Base-by-base conservation (phyloP, 1,140 invertebrate species). In the Stratiolaelaps scimitus region DNA sequence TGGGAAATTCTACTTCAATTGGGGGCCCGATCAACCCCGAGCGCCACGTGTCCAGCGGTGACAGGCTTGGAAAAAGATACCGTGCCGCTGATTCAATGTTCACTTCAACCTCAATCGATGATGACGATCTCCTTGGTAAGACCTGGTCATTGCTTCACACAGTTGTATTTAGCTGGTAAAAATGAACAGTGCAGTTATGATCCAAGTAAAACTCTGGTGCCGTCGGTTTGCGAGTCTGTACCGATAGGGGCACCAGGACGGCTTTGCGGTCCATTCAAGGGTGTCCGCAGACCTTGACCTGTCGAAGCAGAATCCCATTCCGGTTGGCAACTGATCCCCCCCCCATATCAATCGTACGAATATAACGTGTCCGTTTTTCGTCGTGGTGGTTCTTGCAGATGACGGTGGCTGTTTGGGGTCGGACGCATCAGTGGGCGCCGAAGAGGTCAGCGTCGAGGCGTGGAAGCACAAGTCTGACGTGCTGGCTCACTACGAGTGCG, bases 21-120 rank as follows among this genome's bases (percentile, higher is more conserved):
- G 53, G 53, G 17, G 53, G 53, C n/a, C 53, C 53, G 15, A 60
- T 60, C 53, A 60, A 60, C 53, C 53, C 69, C 40, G 72, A 74
- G 64, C 84, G 85, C 70, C 91, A 92, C 78, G 86, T 90, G 13
- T 85, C 84, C 64, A 85, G 83, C 69, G 74, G 75, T 43, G 90
- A 94, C 72, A 82, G 83, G 71, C 82, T 85, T 69, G 87, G 87
- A n/a, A 88, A 88, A 80, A 81, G 87, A 47, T 92, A 93, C 75
- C 81, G 88, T 72, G 90, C 90, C 75, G 84, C 89, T 67, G 86
- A 86, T 0, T 89, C 90, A 29, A 88, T 96, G 0, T 98, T 98
- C 74, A 91, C 88, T 29, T 26, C 53, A 26, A 60, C 53, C 15
- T 60, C 53, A 74, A 93, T 98, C 72, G 89, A 90, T 72, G 90